phyloP scores from a whole-genome alignment of 2,797 vertebrate species.

The Antennarius maculatus region DNA sequence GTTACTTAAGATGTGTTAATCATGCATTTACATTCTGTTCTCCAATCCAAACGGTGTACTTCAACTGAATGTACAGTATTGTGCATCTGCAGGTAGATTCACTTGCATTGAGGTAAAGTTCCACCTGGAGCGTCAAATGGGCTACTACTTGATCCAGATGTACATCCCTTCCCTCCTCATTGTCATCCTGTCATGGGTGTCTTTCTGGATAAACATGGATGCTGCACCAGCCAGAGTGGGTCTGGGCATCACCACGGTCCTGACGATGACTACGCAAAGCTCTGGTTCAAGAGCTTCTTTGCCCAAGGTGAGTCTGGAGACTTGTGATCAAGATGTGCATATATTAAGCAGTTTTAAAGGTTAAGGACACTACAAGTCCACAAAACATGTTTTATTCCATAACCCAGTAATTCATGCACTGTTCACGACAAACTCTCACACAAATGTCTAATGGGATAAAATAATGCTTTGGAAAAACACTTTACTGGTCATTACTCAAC shows the following conservation, averaged over 20 bases:
- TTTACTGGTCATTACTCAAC: too few species aligned
- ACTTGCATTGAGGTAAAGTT: slow-evolving; percentile 97
- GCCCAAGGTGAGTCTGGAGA: slow-evolving; percentile 85
- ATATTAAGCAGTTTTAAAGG: not conserved
- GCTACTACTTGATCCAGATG: slow-evolving; percentile 98
- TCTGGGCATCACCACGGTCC: slow-evolving; percentile 93
- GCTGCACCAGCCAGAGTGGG: slow-evolving; percentile 92
- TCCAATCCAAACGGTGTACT: not conserved
- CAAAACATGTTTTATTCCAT: too few species aligned
- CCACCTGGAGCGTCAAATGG: slow-evolving; percentile 95
- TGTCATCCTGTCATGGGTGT: slow-evolving; percentile 95
- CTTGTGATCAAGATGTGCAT: not conserved
- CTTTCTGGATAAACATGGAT: slow-evolving; percentile 97
- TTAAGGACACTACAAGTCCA: not conserved
- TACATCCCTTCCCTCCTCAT: slow-evolving; percentile 96
- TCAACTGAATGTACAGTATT: not conserved
- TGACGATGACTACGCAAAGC: slow-evolving; percentile 96
- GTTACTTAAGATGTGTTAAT: not conserved
- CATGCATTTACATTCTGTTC: not conserved
- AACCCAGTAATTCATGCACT: too few species aligned
- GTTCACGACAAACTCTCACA: too few species aligned
- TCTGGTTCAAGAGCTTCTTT: slow-evolving; percentile 93
- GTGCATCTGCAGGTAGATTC: slow-evolving; percentile 85
- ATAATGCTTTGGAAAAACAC: too few species aligned
- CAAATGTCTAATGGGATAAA: too few species aligned